Base-by-base conservation (phyloP, 2,797 vertebrate species). In the Anisognathus igniventris region DNA sequence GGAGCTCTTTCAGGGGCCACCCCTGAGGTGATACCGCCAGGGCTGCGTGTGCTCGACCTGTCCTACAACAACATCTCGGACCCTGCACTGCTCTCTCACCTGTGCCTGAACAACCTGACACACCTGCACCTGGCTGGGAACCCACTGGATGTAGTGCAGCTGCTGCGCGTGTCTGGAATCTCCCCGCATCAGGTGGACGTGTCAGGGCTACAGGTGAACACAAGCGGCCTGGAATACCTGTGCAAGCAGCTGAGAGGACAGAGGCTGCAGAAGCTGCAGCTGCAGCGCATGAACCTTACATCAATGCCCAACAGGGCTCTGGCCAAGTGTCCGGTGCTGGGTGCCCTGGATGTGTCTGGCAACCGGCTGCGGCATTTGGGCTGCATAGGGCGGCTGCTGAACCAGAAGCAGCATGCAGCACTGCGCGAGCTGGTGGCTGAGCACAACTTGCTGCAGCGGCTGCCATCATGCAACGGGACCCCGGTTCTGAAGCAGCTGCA, bases 401-500 rank as follows among this genome's bases (percentile, higher is more conserved):
- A 11, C 4, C 3, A 1, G 10, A 14, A 0, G 0, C 44, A 33
- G 7, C n/a, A 1, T 1, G n/a, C 3, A 4, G 14, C 2, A 3
- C 70, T 97, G 61, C 7, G 4, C 0, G 68, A 23, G 11, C 42
- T 97, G 66, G 39, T 42, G 42, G 86, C 81, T 9, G 96, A 97
- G 40, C 96, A 96, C 77, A 97, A 97, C 57, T 33, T 96, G 14
- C 39, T 97, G 66, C 87, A 35, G 2, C 0, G 16, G 7, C 57
- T 96, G 11, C 24, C 14, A 0, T 11, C 23, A 1, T 97, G 96
- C 67, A 5, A 0, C 0, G 2, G 1, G 3, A 10, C 3, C 0
- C 7, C 5, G 0, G 5, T 2, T 3, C 87, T 97, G 33, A 15
- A 3, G 3, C 28, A 35, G 3, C 68, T 97, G 33, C 9, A 14